Conservation (phyloP, 2,113 vertebrate genomes). For the Butorides virescens region DNA sequence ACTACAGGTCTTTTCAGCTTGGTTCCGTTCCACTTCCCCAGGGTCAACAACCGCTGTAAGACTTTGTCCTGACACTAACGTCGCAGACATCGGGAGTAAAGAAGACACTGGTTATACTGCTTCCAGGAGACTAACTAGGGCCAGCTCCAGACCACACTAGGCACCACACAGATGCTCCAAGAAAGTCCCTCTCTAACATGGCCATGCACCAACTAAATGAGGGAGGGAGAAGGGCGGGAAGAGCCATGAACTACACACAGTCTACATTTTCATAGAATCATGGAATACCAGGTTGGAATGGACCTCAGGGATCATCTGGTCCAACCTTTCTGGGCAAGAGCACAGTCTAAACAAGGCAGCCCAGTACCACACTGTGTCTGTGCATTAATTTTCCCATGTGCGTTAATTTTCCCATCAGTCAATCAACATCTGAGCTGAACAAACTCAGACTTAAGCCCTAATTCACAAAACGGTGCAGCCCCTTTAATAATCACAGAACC, state of each 20-base stretch:
- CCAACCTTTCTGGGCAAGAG: no score
- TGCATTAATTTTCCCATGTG: no score
- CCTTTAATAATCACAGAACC: background rate
- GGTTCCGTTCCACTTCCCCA: background rate
- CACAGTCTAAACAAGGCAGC: no score
- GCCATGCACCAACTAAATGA: background rate
- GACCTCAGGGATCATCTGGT: no score
- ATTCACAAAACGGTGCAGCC: background rate
- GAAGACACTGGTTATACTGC: background rate
- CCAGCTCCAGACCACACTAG: background rate
- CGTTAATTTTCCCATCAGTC: no score
- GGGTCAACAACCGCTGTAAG: background rate
- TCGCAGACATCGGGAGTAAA: background rate
- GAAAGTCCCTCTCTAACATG: background rate
- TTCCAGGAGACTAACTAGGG: background rate
- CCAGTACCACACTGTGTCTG: no score
- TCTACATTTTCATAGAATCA: no score
- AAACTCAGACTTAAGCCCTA: background rate
- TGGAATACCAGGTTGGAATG: no score
- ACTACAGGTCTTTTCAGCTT: background rate
- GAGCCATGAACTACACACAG: fast-evolving
- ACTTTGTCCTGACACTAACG: background rate
- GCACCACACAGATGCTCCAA: background rate
- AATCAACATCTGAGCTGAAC: background rate
- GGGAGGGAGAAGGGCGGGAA: background rate